A percentile compares a stretch with the other conserved stretches of the same genome.
These are phyloP conservation scores for Dendrocincla tyrannina DNA, from an alignment of 2,797 vertebrate genomes.

Conservation along the genomic window DNA sequence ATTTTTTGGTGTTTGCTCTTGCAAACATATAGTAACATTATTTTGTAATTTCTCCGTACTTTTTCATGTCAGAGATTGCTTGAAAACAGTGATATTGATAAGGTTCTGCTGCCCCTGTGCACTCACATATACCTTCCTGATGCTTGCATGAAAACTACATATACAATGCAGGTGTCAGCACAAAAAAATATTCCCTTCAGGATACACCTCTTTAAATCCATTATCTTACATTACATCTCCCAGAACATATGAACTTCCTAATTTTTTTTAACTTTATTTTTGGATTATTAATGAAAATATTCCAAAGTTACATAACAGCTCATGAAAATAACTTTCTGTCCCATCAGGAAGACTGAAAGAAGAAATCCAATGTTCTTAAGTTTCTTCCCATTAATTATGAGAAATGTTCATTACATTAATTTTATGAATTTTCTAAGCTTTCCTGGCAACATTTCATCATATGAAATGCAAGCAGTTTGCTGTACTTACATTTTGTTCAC, in stretches of 20 bases:
- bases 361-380: background rate
- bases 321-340: background rate
- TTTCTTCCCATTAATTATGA: background rate
- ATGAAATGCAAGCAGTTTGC: conserved; percentile 32
- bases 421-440: conserved; percentile 26
- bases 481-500: conserved; percentile 43
- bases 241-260: background rate
- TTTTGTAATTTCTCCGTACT: background rate
- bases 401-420: background rate
- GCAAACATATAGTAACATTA: background rate
- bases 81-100: background rate
- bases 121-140: background rate
- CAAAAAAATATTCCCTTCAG: background rate
- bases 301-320: background rate
- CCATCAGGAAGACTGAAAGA: background rate
- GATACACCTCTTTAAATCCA: background rate
- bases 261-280: background rate
- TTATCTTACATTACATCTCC: background rate
- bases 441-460: conserved; percentile 20
- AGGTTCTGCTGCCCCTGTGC: background rate
- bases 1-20: background rate
- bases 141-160: background rate
- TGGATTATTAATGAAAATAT: background rate
- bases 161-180: background rate
- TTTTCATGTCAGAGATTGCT: background rate